A percentile compares a stretch with the other conserved stretches of the same genome.
These are phyloP conservation scores for Poecile atricapillus DNA, from an alignment of 2,113 vertebrate species.

Conservation along the genomic window DNA sequence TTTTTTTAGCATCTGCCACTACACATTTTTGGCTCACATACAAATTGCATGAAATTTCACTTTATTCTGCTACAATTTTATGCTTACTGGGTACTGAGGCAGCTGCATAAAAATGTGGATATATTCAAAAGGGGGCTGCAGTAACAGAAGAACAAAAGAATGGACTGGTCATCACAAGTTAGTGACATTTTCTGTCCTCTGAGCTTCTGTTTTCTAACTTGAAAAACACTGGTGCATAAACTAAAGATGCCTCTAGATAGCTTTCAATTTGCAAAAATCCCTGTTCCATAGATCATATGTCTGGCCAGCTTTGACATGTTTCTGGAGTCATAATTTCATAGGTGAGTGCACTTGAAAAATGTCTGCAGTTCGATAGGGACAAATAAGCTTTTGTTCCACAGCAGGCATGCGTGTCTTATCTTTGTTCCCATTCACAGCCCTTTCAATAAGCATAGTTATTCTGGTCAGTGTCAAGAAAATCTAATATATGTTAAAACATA, in stretches of 20 bases:
- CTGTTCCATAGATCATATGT: slow-evolving; percentile 1
- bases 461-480: not conserved
- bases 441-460: slow-evolving; percentile 6
- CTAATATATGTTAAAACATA: not conserved
- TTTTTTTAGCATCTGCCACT: not conserved
- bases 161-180: not conserved
- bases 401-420: not conserved
- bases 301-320: slow-evolving; percentile 37
- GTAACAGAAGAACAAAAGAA: slow-evolving; percentile 9
- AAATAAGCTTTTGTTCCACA: slow-evolving; percentile 55
- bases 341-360: slow-evolving; percentile 48
- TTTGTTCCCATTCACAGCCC: slow-evolving; percentile 9
- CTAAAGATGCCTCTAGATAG: slow-evolving; percentile 20
- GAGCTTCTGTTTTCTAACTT: not conserved
- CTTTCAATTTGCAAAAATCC: slow-evolving; percentile 22
- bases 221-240: not conserved
- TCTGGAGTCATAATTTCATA: slow-evolving; percentile 58
- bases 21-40: not conserved
- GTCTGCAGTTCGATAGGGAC: not conserved
- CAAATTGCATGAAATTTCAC: not conserved
- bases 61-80: not conserved
- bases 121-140: not conserved
- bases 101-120: not conserved
- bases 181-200: slow-evolving; percentile 12
- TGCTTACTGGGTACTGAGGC: not conserved